Base-by-base conservation (phyloP, 1,140 invertebrate species). In the Drosophila prosaltans region DNA sequence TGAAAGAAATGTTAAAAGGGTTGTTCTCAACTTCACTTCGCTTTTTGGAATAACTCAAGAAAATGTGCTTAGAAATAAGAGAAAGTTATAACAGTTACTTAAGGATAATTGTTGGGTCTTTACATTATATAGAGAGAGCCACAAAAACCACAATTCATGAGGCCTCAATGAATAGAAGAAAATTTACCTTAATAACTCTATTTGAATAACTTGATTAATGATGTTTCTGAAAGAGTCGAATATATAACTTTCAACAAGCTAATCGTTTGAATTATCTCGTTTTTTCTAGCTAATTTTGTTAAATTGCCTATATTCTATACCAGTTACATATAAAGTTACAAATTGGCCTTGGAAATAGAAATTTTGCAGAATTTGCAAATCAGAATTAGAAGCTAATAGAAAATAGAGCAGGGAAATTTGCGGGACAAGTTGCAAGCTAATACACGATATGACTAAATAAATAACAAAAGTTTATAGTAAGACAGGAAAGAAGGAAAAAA, bases 391-490 rank as follows among this genome's bases (percentile, higher is more conserved):
- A 36, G 6, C 3, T 4, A 40, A 11, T 40, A 11, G 39, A 40
- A 11, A 40, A 11, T 1, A 11, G 39, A 40, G 39, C 10, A 1
- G 10, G 8, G 3, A 21, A 51, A 51, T 24, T 48, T 21, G 45
- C 8, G 2, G 21, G 8, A 26, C 51, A 61, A 43, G 54, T 72
- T 78, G 74, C 75, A 64, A 74, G 51, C 71, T 70, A 69, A 75
- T 78, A 74, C 70, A 39, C 54, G 65, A 78, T 74, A 62, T 51
- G 58, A 62, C 69, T 69, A 74, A 78, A 78, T 59, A 76, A 68
- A 68, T 69, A 62, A 10, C 45, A 8, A 26, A 51, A 24, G 26
- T 39, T 60, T 76, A 62, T 72, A 24, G 60, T 75, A 65, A 36
- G 32, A 36, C 1, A 36, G 32, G 32, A 36, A 36, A 4, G 21